Evolutionary conservation across 2,797 vertebrate species (phyloP).

Genomic region (Oreortyx pictus): DNA sequence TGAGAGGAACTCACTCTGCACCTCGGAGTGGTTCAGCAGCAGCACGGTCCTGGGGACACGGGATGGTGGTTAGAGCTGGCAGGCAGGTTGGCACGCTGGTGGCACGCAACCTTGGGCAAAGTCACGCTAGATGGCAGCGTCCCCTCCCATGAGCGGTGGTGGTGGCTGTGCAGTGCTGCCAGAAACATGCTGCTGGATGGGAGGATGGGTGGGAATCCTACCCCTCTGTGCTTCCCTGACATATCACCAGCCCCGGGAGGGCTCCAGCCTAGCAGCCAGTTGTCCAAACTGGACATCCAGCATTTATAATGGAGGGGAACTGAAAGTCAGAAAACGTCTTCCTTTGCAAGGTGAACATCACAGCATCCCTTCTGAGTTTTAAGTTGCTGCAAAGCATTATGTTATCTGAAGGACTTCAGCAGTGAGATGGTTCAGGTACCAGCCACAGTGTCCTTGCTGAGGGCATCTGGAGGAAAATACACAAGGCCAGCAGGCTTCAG

Average conservation of each 20-base stretch:
- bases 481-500: neutral
- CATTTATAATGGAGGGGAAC: accelerated
- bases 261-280: neutral
- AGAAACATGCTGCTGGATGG: neutral
- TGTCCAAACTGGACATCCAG: neutral
- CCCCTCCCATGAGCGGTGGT: neutral
- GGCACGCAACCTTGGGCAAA: neutral
- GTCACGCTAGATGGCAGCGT: constrained; percentile 6
- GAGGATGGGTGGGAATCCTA: neutral
- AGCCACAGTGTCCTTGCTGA: neutral
- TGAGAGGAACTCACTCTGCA: constrained; percentile 88
- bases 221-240: neutral
- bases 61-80: accelerated
- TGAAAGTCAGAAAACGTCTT: neutral
- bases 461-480: neutral
- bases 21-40: constrained; percentile 89
- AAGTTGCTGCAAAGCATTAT: neutral
- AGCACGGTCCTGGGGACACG: constrained; percentile 87
- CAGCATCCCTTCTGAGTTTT: neutral
- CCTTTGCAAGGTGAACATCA: neutral
- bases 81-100: accelerated
- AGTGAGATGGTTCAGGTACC: neutral
- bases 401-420: neutral
- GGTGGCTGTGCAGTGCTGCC: accelerated
- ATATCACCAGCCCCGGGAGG: neutral